Percentiles rank a stretch among this genome's conserved stretches.
phyloP scores from a whole-genome alignment of 2,797 vertebrate genomes.

The Anabacerthia variegaticeps region DNA sequence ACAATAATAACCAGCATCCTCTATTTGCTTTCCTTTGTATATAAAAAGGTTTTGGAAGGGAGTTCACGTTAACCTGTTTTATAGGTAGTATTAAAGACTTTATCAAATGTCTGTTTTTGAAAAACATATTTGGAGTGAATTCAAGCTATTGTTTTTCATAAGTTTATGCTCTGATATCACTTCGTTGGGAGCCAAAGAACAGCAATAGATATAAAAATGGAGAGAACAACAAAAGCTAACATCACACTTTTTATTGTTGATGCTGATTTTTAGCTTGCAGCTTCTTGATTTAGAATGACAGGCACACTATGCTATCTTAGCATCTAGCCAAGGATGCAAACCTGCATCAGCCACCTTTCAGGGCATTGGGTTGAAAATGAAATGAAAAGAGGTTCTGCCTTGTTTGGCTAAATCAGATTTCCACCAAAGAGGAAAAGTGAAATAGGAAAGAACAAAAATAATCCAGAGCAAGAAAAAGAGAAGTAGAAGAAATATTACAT shows the following conservation, averaged over 20 bases:
- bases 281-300: neutral
- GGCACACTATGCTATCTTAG: neutral
- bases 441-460: neutral
- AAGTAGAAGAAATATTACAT: neutral
- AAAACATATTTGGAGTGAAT: neutral
- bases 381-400: neutral
- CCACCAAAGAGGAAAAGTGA: neutral
- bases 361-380: neutral
- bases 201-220: neutral
- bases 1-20: neutral
- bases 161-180: neutral
- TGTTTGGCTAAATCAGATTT: neutral
- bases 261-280: neutral
- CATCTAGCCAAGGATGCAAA: neutral
- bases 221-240: neutral
- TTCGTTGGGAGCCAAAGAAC: neutral
- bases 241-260: neutral
- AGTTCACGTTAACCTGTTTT: neutral
- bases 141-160: neutral
- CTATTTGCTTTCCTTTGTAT: neutral
- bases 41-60: neutral
- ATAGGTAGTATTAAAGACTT: neutral
- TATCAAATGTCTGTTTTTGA: neutral
- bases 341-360: neutral
- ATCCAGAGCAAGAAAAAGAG: neutral